A percentile compares a stretch with the other conserved stretches of the same genome.
phyloP scores from a whole-genome alignment of 2,113 vertebrate genomes.

The Rhinoderma darwinii region DNA sequence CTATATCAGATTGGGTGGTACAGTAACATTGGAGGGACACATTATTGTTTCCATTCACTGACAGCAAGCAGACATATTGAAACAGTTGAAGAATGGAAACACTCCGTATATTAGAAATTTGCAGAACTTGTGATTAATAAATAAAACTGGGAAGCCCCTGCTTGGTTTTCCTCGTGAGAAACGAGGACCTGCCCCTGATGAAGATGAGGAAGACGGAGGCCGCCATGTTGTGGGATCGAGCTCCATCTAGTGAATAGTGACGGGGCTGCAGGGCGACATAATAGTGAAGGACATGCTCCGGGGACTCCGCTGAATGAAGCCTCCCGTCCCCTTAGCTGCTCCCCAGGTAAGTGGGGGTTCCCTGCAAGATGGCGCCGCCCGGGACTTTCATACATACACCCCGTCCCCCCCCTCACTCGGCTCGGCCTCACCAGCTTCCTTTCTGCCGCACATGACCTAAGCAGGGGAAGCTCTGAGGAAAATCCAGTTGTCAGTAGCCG shows the following conservation, averaged over 20 bases:
- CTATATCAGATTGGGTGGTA: too few relatives aligned
- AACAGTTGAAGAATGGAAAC: too few relatives aligned
- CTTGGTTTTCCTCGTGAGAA: too few relatives aligned
- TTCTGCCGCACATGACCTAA: neutral
- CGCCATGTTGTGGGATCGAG: neutral
- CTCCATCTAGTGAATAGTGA: neutral
- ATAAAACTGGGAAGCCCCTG: too few relatives aligned
- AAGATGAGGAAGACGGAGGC: neutral
- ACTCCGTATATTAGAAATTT: too few relatives aligned
- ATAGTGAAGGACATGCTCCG: neutral
- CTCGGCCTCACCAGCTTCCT: neutral
- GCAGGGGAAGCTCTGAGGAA: neutral
- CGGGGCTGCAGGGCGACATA: neutral
- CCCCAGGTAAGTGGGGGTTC: conserved; percentile 8
- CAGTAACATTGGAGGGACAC: too few relatives aligned
- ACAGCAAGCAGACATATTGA: neutral
- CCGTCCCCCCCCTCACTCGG: neutral
- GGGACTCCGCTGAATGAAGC: neutral
- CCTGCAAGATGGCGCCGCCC: neutral
- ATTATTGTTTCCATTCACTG: neutral
- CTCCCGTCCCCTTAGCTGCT: neutral
- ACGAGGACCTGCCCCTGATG: too few relatives aligned
- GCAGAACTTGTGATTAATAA: too few relatives aligned
- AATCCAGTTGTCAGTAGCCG: neutral
- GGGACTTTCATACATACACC: neutral